Evolutionary conservation across 2,888 invertebrate species (phyloP).

Genomic region (Gari tellinella): DNA sequence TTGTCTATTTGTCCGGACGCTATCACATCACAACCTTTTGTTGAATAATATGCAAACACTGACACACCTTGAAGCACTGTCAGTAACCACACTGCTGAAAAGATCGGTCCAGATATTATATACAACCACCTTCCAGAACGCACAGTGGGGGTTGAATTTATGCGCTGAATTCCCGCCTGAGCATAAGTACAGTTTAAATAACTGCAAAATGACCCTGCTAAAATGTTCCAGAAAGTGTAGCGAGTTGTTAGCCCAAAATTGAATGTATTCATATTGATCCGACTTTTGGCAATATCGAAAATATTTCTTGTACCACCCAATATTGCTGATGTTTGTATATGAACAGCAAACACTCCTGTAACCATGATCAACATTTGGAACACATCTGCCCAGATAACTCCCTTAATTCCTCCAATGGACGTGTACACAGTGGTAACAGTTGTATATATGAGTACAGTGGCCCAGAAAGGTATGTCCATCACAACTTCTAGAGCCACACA

Average conservation of each 20-base stretch:
- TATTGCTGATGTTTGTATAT: slow-evolving; percentile 15
- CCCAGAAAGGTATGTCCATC: slow-evolving; percentile 33
- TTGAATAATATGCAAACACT: slow-evolving; percentile 34
- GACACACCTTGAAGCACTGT: slow-evolving; percentile 23
- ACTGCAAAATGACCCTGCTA: slow-evolving; percentile 19
- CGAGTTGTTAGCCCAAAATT: slow-evolving; percentile 30
- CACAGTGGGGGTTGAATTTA: slow-evolving; percentile 26
- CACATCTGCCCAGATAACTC: slow-evolving; percentile 46
- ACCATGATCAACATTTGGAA: slow-evolving; percentile 38
- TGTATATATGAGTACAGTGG: slow-evolving; percentile 24
- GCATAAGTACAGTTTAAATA: slow-evolving; percentile 13
- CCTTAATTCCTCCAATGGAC: slow-evolving; percentile 38
- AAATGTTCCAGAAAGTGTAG: slow-evolving; percentile 29
- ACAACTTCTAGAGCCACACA: slow-evolving; percentile 38
- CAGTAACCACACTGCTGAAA: not conserved
- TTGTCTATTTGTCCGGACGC: slow-evolving; percentile 20
- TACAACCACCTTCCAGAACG: slow-evolving; percentile 16
- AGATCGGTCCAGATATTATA: slow-evolving; percentile 25
- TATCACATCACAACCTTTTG: slow-evolving; percentile 38
- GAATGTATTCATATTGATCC: slow-evolving; percentile 17
- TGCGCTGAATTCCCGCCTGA: slow-evolving; percentile 35
- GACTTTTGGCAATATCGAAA: slow-evolving; percentile 9
- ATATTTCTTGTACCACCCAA: slow-evolving; percentile 17
- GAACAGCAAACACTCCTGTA: slow-evolving; percentile 28
- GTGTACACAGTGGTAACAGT: slow-evolving; percentile 25